Evolutionary conservation across 2,888 invertebrate genomes (phyloP).

Genomic region (Leucania comma): DNA sequence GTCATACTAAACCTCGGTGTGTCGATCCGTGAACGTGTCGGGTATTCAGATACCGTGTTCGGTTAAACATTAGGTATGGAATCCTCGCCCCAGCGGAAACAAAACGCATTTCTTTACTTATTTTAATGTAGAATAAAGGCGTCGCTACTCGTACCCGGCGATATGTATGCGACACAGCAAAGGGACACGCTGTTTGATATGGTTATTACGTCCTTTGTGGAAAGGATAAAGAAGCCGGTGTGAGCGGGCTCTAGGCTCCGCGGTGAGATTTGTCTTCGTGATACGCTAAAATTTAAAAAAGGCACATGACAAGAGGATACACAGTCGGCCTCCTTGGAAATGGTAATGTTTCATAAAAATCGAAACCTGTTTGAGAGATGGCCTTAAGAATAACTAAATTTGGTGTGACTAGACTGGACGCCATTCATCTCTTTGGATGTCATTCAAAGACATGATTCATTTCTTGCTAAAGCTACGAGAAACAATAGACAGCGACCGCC

Average conservation of each 20-base stretch:
- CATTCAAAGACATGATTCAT: constrained; percentile 78
- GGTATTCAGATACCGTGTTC: constrained; percentile 76
- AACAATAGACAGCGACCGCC: constrained; percentile 58
- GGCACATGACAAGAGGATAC: constrained; percentile 69
- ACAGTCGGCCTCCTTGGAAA: constrained; percentile 84
- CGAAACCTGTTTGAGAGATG: constrained; percentile 81
- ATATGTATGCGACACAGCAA: constrained; percentile 89
- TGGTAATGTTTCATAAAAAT: constrained; percentile 81
- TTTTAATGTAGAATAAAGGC: constrained; percentile 85
- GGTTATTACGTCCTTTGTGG: constrained; percentile 90
- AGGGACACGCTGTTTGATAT: constrained; percentile 90
- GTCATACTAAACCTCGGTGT: constrained; percentile 39
- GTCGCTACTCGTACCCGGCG: constrained; percentile 73
- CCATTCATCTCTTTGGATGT: constrained; percentile 79
- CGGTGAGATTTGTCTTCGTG: constrained; percentile 87
- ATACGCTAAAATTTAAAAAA: constrained; percentile 88
- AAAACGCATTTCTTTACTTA: constrained; percentile 87
- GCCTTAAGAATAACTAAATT: constrained; percentile 79
- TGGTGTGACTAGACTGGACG: constrained; percentile 81
- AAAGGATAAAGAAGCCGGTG: constrained; percentile 84
- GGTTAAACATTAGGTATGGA: constrained; percentile 83
- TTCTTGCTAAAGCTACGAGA: constrained; percentile 59
- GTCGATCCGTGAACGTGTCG: constrained; percentile 68
- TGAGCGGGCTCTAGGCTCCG: constrained; percentile 77
- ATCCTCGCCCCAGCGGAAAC: constrained; percentile 82